Evolutionary conservation across 2,888 invertebrate species (phyloP).

Genomic region (Hemithea aestivaria): DNA sequence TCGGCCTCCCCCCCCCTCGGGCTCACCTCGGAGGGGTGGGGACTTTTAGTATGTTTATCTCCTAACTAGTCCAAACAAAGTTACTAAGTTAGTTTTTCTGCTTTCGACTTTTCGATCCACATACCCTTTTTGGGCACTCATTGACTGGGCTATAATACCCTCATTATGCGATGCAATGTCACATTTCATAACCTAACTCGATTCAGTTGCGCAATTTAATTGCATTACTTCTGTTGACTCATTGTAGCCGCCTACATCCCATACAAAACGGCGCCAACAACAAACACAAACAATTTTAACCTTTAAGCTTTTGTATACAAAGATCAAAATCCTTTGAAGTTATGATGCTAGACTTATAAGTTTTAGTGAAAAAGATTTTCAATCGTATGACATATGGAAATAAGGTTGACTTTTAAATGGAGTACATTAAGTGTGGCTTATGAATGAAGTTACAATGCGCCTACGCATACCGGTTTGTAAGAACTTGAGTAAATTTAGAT

Average conservation of each 20-base stretch:
- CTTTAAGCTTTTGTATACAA: not conserved
- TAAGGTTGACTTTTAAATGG: slow-evolving; percentile 1
- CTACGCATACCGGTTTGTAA: slow-evolving; percentile 36
- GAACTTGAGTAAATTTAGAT: slow-evolving; percentile 40
- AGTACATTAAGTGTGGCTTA: slow-evolving; percentile 21
- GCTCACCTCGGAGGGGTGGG: too few relatives aligned
- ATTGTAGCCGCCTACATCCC: slow-evolving; percentile 43
- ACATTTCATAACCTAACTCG: slow-evolving; percentile 8
- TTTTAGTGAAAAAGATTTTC: not conserved
- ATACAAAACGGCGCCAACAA: slow-evolving; percentile 37
- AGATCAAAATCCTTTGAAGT: not conserved
- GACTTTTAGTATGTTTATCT: too few relatives aligned
- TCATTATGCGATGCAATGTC: slow-evolving; percentile 5
- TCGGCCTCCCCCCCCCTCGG: too few relatives aligned
- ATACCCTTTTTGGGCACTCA: too few relatives aligned
- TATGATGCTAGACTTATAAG: not conserved
- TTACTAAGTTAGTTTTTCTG: too few relatives aligned
- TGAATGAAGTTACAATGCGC: slow-evolving; percentile 46
- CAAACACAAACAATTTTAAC: slow-evolving; percentile 3
- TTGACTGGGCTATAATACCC: not conserved
- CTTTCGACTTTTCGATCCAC: too few relatives aligned
- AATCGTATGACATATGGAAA: not conserved
- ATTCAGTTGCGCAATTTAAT: slow-evolving; percentile 23
- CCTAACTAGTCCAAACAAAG: too few relatives aligned
- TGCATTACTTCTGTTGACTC: slow-evolving; percentile 36